Conservation (phyloP, 1,140 invertebrate genomes). For the Aphaenogaster floridana region DNA sequence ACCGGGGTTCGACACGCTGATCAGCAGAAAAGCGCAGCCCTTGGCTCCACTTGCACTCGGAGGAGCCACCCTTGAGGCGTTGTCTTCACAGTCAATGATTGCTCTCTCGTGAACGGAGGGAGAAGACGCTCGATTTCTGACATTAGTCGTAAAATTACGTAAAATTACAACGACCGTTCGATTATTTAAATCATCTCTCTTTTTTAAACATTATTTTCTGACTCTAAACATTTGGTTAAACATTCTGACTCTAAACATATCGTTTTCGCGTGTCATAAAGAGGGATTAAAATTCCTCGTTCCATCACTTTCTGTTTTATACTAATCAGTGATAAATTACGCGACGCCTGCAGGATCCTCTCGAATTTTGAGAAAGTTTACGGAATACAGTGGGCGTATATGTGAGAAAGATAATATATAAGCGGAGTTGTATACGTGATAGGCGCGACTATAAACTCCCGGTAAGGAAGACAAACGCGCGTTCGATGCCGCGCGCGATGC, state of each 20-base stretch:
- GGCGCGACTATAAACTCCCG: constrained; percentile 82
- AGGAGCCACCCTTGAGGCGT: constrained; percentile 67
- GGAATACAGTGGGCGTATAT: constrained; percentile 19
- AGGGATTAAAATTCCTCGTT: not conserved
- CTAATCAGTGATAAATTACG: constrained; percentile 4
- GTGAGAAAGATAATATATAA: constrained; percentile 65
- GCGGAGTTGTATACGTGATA: constrained; percentile 72
- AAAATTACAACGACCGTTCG: not conserved
- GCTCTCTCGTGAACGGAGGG: constrained; percentile 41
- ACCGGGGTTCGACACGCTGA: constrained; percentile 74
- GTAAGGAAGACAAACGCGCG: constrained; percentile 85
- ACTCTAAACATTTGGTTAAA: not conserved
- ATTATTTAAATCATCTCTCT: not conserved
- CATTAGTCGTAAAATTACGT: not conserved
- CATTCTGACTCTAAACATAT: not conserved
- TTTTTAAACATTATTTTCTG: not conserved
- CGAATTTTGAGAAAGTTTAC: constrained; percentile 26
- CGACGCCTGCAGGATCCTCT: not conserved
- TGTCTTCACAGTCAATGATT: constrained; percentile 69
- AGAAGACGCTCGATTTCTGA: not conserved
- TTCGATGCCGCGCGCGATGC: constrained; percentile 78
- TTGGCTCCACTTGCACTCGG: constrained; percentile 72
- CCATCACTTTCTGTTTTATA: not conserved
- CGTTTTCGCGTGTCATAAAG: not conserved
- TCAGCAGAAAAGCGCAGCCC: constrained; percentile 75